Conservation (phyloP, 1,140 invertebrate genomes). For the Plutomurus gul region DNA sequence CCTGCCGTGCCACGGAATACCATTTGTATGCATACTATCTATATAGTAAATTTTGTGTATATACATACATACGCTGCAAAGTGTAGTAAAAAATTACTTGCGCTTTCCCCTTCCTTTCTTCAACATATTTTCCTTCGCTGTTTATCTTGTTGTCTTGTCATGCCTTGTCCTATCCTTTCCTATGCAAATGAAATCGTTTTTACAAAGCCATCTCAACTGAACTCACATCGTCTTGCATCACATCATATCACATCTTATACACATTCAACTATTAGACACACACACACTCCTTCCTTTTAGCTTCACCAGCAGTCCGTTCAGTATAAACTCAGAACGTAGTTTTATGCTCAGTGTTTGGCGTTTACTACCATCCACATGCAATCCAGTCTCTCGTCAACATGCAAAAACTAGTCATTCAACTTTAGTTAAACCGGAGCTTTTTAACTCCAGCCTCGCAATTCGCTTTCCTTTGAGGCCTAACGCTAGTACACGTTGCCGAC, state of each 20-base stretch:
- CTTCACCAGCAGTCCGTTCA: no score
- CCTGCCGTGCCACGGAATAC: background rate
- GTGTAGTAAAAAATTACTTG: background rate
- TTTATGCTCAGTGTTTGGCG: no score
- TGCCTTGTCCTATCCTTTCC: background rate
- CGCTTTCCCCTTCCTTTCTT: background rate
- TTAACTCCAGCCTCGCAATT: background rate
- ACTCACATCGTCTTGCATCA: no score
- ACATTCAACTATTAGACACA: no score
- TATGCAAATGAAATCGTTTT: background rate
- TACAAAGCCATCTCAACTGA: background rate
- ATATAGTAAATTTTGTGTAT: no score
- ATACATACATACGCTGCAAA: background rate
- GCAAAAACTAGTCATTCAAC: slow-evolving; percentile 6
- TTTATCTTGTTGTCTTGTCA: background rate
- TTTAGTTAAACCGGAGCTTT: slow-evolving; percentile 5
- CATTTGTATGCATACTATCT: no score
- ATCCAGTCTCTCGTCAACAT: no score
- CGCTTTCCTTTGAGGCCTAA: background rate
- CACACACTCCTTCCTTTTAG: no score
- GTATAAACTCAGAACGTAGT: no score
- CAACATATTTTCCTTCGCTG: background rate
- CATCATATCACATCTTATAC: no score
- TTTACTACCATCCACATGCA: no score
- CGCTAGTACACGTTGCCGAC: background rate